These are phyloP conservation scores for Seriola aureovittata DNA, from an alignment of 2,113 vertebrate genomes.

Conservation along the genomic window DNA sequence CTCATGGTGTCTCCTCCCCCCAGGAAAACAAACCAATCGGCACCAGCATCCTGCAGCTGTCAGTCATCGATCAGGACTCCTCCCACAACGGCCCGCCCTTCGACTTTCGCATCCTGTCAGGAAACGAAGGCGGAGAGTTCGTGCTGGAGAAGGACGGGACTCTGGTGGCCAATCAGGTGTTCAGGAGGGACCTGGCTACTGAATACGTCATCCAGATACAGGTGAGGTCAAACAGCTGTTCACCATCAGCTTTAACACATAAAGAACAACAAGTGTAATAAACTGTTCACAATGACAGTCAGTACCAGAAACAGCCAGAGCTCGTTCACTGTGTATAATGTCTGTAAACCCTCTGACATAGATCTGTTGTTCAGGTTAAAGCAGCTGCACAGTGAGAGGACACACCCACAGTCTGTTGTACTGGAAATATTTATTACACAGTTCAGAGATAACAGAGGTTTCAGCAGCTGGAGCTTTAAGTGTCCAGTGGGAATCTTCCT, in stretches of 20 bases:
- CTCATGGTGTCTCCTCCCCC: not conserved
- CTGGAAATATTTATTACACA: too few species aligned
- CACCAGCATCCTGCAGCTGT: constrained; percentile 94
- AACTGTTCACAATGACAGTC: too few species aligned
- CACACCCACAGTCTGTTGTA: too few species aligned
- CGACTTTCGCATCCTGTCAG: constrained; percentile 91
- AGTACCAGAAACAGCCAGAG: too few species aligned
- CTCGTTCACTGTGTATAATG: too few species aligned
- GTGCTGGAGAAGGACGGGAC: constrained; percentile 89
- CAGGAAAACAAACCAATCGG: constrained; percentile 97
- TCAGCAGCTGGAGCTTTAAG: too few species aligned
- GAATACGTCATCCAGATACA: constrained; percentile 92
- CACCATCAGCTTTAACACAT: not conserved
- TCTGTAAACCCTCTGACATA: too few species aligned
- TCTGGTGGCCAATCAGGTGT: constrained; percentile 91
- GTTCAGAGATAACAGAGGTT: too few species aligned
- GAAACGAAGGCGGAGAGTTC: constrained; percentile 94
- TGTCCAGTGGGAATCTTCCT: too few species aligned
- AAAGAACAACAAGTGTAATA: too few species aligned
- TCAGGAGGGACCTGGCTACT: constrained; percentile 87
- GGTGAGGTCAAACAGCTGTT: constrained; percentile 78
- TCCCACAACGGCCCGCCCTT: constrained; percentile 97
- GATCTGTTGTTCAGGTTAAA: too few species aligned
- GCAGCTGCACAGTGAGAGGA: too few species aligned
- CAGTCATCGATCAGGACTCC: constrained; percentile 94